These are phyloP conservation scores for Pteruthius melanotis DNA, from an alignment of 2,113 vertebrate species.

Conservation along the genomic window DNA sequence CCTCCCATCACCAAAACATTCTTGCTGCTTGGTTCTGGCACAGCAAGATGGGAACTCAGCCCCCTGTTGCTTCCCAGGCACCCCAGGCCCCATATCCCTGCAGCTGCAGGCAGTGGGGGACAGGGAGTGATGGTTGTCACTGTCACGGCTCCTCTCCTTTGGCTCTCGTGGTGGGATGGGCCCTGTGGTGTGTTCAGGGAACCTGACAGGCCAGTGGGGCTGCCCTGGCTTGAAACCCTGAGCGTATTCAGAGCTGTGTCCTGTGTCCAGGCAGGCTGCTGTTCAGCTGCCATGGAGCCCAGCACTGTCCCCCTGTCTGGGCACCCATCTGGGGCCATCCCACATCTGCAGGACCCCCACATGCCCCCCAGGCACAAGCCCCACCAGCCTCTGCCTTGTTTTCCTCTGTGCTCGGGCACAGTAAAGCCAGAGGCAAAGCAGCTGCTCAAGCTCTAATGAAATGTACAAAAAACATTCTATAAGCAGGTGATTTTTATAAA, in stretches of 20 bases:
- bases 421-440: background rate
- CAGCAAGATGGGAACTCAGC: accelerated
- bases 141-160: accelerated
- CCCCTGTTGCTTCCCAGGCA: accelerated
- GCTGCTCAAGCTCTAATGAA: background rate
- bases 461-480: background rate
- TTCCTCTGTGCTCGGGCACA: background rate
- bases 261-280: background rate
- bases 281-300: accelerated
- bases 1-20: background rate
- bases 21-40: background rate
- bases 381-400: background rate
- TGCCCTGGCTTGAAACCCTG: background rate
- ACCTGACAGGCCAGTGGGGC: accelerated
- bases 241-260: accelerated
- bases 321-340: background rate
- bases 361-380: background rate
- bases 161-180: background rate
- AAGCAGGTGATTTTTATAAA: background rate
- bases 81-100: accelerated
- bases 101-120: background rate
- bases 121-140: accelerated
- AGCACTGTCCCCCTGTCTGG: background rate
- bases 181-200: background rate
- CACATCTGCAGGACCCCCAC: background rate